Base-by-base conservation (phyloP, 2,888 invertebrate genomes). In the Lasioglossum malachurum region DNA sequence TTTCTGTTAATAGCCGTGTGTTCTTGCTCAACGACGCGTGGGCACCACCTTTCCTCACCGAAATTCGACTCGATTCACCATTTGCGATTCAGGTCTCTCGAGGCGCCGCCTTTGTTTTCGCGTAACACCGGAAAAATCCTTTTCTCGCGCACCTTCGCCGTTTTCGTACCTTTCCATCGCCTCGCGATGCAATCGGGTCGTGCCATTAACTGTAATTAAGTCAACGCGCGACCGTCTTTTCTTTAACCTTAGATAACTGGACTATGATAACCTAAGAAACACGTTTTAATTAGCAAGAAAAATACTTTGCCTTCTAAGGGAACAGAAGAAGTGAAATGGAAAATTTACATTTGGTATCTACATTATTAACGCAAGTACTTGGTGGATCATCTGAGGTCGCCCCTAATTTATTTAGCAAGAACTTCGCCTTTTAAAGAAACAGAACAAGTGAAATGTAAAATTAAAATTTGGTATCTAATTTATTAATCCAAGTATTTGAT, bases 1-100 rank as follows among this genome's bases (percentile, higher is more conserved):
- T 82, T 84, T 82, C 87, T 84, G 84, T 64, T 82, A 81, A 76
- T 77, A 80, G 71, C 79, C 53, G 77, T 60, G 80, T 81, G 77
- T 75, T 83, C 64, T 80, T 85, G 86, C 80, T 31, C 86, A 83
- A 72, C 35, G 31, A 31, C 72, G 75, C 14, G 72, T 49, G 67
- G 71, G 38, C 27, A 31, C 57, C 77, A 38, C 74, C 76, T 80
- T 79, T 69, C 79, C 60, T 75, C n/a, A 46, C 79, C 84, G 46
- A 84, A 84, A 74, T 64, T 74, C 44, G 38, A 75, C 35, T 71
- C 69, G 31, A 73, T 64, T 64, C 64, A 5, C 64, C 5, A 27
- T 27, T 27, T 14, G 4, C 60, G 60, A 27, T 53, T 23, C 53
- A 4, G n/a, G 57, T 7, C 23, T 57, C 57, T 12, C 57, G n/a